Percentiles rank a stretch among this genome's conserved stretches.
phyloP scores from a whole-genome alignment of 1,140 invertebrate genomes.

The Drosophila dunni region DNA sequence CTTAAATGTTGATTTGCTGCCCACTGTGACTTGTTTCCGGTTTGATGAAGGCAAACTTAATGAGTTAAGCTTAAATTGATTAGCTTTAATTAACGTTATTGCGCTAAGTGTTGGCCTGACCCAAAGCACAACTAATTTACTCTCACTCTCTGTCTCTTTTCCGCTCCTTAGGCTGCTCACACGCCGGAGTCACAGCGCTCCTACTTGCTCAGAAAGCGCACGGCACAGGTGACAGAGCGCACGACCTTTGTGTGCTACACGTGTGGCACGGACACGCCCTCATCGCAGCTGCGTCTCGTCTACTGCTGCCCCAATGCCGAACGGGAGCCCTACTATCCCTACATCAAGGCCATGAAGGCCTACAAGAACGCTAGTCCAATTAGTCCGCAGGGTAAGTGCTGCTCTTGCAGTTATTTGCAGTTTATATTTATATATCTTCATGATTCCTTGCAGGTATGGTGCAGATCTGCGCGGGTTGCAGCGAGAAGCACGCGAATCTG shows the following conservation, averaged over 20 bases:
- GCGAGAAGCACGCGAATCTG: conserved; percentile 76
- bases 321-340: conserved; percentile 94
- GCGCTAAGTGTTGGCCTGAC: conserved; percentile 24
- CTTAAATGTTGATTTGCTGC: background rate
- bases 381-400: conserved; percentile 88
- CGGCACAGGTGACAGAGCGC: conserved; percentile 87
- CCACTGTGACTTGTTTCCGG: background rate
- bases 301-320: conserved; percentile 94
- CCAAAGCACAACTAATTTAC: conserved; percentile 37
- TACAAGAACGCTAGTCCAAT: conserved; percentile 93
- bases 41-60: conserved; percentile 10
- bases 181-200: conserved; percentile 91
- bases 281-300: conserved; percentile 90
- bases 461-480: conserved; percentile 93
- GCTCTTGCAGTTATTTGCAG: background rate
- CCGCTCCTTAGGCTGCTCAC: conserved; percentile 87
- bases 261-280: conserved; percentile 92
- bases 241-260: conserved; percentile 95
- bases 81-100: conserved; percentile 27
- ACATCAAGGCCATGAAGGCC: conserved; percentile 91
- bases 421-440: background rate
- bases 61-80: conserved; percentile 30
- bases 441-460: conserved; percentile 87
- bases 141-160: conserved; percentile 14
- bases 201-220: conserved; percentile 91